Evolutionary conservation across 2,113 vertebrate species (phyloP).

Genomic region (Mixornis gularis): DNA sequence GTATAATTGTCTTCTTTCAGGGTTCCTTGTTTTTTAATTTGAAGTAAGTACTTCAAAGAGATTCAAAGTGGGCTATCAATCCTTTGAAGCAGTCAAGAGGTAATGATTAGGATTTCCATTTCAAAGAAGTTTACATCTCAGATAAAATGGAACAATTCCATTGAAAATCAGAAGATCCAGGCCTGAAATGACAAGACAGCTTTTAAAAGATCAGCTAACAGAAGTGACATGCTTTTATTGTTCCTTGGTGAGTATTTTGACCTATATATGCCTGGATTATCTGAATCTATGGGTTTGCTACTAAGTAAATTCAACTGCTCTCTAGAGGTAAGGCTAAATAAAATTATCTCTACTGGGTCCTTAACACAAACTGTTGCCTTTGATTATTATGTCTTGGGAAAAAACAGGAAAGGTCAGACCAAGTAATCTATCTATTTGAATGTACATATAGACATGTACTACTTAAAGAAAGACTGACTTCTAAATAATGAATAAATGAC

Average conservation of each 20-base stretch:
- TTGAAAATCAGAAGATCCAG: conserved; percentile 35
- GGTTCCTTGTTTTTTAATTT: conserved; percentile 48
- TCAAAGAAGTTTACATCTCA: conserved; percentile 56
- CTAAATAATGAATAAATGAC: background rate
- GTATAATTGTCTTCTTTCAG: conserved; percentile 48
- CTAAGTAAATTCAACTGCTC: background rate
- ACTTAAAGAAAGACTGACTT: background rate
- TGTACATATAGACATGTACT: background rate
- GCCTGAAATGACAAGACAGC: conserved; percentile 14
- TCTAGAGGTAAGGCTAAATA: background rate
- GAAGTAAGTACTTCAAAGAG: conserved; percentile 60
- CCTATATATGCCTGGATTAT: background rate
- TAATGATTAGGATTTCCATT: conserved; percentile 65
- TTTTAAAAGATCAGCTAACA: background rate
- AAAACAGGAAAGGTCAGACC: background rate
- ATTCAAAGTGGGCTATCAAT: conserved; percentile 43
- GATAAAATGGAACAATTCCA: conserved; percentile 54
- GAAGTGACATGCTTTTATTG: background rate
- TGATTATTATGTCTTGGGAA: background rate
- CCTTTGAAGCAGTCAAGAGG: conserved; percentile 58
- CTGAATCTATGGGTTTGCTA: background rate
- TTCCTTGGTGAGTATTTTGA: conserved; percentile 9
- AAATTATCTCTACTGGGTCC: background rate
- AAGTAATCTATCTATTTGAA: background rate
- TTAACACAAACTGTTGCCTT: background rate